phyloP scores from a whole-genome alignment of 2,888 invertebrate species.

The Chelonus formosanus region DNA sequence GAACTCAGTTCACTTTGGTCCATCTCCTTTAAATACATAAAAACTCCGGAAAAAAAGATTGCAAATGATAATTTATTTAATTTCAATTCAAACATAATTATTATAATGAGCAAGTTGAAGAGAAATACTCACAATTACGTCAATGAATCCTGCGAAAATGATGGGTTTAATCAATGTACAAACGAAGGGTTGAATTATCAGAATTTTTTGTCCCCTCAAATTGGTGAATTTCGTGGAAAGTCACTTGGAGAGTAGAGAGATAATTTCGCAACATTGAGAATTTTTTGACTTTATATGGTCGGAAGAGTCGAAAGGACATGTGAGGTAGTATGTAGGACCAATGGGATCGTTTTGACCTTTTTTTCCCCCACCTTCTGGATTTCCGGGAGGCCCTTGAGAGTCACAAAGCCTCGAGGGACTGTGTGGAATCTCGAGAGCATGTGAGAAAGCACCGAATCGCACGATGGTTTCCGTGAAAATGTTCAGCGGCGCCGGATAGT shows the following conservation, averaged over 20 bases:
- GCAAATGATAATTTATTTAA: too few species aligned
- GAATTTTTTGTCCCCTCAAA: too few species aligned
- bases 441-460: conserved; percentile 40
- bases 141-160: too few species aligned
- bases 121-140: too few species aligned
- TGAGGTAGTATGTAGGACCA: conserved; percentile 31
- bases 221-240: too few species aligned
- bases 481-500: conserved; percentile 27
- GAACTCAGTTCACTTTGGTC: too few species aligned
- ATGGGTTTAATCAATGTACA: too few species aligned
- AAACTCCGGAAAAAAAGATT: too few species aligned
- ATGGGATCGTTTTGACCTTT: conserved; percentile 46
- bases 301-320: conserved; percentile 34
- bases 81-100: too few species aligned
- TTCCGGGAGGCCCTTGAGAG: conserved; percentile 36
- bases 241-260: neutral
- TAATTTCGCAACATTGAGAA: conserved; percentile 3
- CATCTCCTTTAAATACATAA: too few species aligned
- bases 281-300: conserved; percentile 8
- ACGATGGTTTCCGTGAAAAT: conserved; percentile 46
- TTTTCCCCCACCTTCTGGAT: conserved; percentile 43
- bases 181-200: too few species aligned
- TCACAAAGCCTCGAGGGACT: conserved; percentile 43
- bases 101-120: too few species aligned
- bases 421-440: conserved; percentile 49